These are phyloP conservation scores for Phenganax marumi DNA, from an alignment of 92 coral and sea anemone genomes.

Conservation along the genomic window DNA sequence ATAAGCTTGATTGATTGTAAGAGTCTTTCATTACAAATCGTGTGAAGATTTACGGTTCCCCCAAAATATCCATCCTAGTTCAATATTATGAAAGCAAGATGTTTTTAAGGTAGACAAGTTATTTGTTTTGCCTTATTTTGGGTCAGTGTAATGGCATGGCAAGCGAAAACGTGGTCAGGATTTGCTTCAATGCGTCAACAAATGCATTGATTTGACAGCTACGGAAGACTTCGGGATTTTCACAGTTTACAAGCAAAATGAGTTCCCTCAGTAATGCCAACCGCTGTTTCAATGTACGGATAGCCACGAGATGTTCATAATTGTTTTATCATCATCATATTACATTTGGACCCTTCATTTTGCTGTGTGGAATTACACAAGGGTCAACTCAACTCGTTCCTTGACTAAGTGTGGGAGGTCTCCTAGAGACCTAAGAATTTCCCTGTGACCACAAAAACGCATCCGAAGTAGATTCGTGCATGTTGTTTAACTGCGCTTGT, in stretches of 20 bases:
- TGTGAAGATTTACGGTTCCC: not conserved
- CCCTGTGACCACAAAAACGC: not conserved
- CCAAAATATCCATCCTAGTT: not conserved
- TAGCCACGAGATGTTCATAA: not conserved
- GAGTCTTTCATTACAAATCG: not conserved
- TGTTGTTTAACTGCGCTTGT: not conserved
- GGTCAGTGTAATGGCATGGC: slow-evolving; percentile 9
- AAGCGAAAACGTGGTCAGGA: slow-evolving; percentile 8
- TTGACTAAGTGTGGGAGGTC: slow-evolving; percentile 23
- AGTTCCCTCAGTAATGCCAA: not conserved
- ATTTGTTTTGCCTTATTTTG: not conserved
- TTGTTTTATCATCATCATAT: slow-evolving; percentile 2
- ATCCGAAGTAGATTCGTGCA: not conserved
- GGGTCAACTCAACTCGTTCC: not conserved
- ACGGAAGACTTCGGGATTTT: not conserved
- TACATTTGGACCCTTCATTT: slow-evolving; percentile 29
- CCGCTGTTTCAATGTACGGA: not conserved
- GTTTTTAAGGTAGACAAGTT: not conserved
- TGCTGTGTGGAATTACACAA: not conserved
- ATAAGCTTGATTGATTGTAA: not conserved
- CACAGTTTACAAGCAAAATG: not conserved
- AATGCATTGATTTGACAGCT: slow-evolving; percentile 5
- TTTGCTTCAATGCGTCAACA: slow-evolving; percentile 1
- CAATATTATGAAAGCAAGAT: not conserved
- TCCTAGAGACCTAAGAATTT: slow-evolving; percentile 6